Conservation (phyloP, 1,140 invertebrate genomes). For the Drosophila teissieri region DNA sequence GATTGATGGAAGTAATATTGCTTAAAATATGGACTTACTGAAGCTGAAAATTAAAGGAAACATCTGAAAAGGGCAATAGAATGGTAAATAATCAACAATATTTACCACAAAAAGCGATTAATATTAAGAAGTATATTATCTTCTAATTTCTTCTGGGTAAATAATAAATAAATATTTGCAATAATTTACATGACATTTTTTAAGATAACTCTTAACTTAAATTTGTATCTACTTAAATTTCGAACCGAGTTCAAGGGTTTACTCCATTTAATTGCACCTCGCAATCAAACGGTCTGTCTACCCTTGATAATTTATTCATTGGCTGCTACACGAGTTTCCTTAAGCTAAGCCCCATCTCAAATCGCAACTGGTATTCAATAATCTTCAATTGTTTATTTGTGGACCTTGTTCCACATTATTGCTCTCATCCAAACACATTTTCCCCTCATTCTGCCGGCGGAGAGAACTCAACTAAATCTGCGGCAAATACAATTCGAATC, state of each 20-base stretch:
- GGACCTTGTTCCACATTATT: constrained; percentile 54
- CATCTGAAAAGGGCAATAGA: not conserved
- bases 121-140: not conserved
- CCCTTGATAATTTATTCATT: constrained; percentile 22
- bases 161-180: too few species aligned
- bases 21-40: constrained; percentile 8
- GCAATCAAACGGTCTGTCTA: not conserved
- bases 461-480: constrained; percentile 41
- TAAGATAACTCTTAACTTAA: too few species aligned
- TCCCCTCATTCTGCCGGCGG: constrained; percentile 15
- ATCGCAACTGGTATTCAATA: constrained; percentile 16
- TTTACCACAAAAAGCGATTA: too few species aligned
- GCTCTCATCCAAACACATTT: constrained; percentile 27
- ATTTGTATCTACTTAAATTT: too few species aligned
- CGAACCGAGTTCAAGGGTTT: not conserved
- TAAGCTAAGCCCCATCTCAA: not conserved
- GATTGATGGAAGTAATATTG: constrained; percentile 21
- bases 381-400: constrained; percentile 52
- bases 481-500: constrained; percentile 53
- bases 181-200: too few species aligned
- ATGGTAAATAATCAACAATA: not conserved
- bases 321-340: constrained; percentile 14
- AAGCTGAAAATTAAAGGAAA: constrained; percentile 19
- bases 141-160: not conserved
- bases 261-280: not conserved